Evolutionary conservation across 2,113 vertebrate genomes (phyloP).

Genomic region (Thalassarche chlororhynchos): DNA sequence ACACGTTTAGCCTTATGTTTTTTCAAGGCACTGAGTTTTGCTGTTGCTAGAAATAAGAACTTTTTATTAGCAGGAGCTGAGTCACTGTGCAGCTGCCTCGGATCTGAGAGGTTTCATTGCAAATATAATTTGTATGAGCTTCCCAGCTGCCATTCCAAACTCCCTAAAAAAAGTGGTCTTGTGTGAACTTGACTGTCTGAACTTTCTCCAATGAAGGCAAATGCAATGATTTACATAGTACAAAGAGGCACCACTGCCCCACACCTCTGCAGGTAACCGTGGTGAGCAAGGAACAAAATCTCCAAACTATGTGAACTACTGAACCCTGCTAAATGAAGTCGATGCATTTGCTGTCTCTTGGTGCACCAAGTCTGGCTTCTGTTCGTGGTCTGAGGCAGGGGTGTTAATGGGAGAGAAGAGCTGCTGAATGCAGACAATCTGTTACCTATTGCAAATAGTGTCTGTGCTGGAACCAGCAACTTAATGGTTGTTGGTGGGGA

Average conservation of each 20-base stretch:
- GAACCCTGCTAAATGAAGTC: no score
- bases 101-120: not conserved
- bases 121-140: not conserved
- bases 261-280: accelerated
- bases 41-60: not conserved
- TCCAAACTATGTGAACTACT: not conserved
- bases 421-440: not conserved
- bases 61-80: not conserved
- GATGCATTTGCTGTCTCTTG: not conserved
- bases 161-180: not conserved
- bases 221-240: accelerated
- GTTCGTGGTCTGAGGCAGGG: not conserved
- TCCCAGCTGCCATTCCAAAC: not conserved
- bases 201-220: not conserved
- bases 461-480: not conserved
- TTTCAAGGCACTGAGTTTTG: not conserved
- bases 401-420: not conserved
- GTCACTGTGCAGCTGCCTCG: not conserved
- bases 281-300: not conserved
- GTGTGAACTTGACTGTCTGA: not conserved
- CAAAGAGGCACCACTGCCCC: not conserved
- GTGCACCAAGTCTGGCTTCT: not conserved
- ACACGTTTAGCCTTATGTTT: not conserved
- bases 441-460: not conserved
- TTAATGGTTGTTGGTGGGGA: no score